Evolutionary conservation across 2,113 vertebrate genomes (phyloP).

Genomic region (Sander lucioperca): DNA sequence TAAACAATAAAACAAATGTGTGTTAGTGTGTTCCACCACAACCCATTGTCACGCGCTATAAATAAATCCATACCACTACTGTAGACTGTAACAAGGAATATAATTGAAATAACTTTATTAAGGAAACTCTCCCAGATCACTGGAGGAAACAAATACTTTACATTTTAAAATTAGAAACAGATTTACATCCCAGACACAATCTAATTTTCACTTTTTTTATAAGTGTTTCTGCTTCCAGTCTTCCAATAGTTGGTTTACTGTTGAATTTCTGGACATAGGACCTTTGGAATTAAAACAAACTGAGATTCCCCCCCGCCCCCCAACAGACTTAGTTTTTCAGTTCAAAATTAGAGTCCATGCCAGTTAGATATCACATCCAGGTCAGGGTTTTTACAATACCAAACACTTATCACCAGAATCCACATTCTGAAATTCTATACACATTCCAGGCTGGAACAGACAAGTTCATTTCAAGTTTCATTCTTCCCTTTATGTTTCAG

Average conservation of each 20-base stretch:
- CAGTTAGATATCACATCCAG: slow-evolving; percentile 84
- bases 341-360: slow-evolving; percentile 78
- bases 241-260: slow-evolving; percentile 84
- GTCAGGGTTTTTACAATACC: slow-evolving; percentile 59
- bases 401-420: slow-evolving; percentile 83
- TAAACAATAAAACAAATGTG: no score
- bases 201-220: slow-evolving; percentile 83
- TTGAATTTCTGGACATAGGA: slow-evolving; percentile 87
- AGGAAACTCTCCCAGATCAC: slow-evolving; percentile 96
- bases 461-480: slow-evolving; percentile 75
- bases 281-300: slow-evolving; percentile 81
- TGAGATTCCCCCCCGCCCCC: background rate
- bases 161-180: slow-evolving; percentile 95
- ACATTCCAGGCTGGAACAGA: slow-evolving; percentile 88
- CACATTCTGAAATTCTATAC: slow-evolving; percentile 90
- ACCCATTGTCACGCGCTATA: background rate
- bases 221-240: slow-evolving; percentile 73
- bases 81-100: slow-evolving; percentile 82
- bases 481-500: slow-evolving; percentile 48
- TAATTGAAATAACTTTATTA: slow-evolving; percentile 89
- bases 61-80: background rate
- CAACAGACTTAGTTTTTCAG: slow-evolving; percentile 36
- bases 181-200: slow-evolving; percentile 96
- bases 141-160: slow-evolving; percentile 98
- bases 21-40: no score